Percentiles rank a stretch among this genome's conserved stretches.
Evolutionary conservation across 2,113 vertebrate genomes (phyloP).

Genomic region (Corythornis madagascariensis): DNA sequence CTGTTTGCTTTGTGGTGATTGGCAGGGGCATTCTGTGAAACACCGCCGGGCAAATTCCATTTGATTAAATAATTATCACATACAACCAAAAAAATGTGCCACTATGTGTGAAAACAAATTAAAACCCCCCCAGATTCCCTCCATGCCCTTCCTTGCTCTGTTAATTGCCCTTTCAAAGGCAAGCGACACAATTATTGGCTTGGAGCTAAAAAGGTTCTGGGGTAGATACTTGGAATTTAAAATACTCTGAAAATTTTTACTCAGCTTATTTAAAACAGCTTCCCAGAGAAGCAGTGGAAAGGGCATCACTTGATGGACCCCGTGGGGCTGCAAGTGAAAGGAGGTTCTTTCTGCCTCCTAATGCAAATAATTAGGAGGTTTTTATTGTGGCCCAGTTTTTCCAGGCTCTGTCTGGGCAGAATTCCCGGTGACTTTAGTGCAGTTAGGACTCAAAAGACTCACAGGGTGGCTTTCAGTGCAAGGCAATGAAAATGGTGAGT

Average conservation of each 20-base stretch:
- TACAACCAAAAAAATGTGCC: conserved; percentile 22
- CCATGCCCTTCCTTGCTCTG: conserved; percentile 11
- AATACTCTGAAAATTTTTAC: neutral
- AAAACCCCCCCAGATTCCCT: neutral
- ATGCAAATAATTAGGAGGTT: neutral
- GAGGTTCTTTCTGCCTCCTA: neutral
- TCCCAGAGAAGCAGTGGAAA: neutral
- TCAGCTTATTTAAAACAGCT: conserved; percentile 7
- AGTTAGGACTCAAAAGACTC: neutral
- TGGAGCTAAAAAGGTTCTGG: neutral
- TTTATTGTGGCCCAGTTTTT: neutral
- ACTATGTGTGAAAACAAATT: conserved; percentile 26
- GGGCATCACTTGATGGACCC: neutral
- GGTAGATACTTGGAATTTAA: neutral
- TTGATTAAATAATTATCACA: conserved; percentile 46
- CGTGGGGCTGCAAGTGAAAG: neutral
- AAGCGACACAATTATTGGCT: neutral
- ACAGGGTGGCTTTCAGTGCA: neutral
- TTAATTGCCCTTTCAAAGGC: conserved; percentile 10
- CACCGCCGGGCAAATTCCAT: conserved; percentile 5
- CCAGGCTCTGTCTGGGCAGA: neutral
- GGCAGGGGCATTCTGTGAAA: neutral
- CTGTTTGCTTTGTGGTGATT: conserved; percentile 13
- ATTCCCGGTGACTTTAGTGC: neutral
- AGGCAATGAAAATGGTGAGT: neutral